Base-by-base conservation (phyloP, 2,888 invertebrate species). In the Chrysolina oricalcia region DNA sequence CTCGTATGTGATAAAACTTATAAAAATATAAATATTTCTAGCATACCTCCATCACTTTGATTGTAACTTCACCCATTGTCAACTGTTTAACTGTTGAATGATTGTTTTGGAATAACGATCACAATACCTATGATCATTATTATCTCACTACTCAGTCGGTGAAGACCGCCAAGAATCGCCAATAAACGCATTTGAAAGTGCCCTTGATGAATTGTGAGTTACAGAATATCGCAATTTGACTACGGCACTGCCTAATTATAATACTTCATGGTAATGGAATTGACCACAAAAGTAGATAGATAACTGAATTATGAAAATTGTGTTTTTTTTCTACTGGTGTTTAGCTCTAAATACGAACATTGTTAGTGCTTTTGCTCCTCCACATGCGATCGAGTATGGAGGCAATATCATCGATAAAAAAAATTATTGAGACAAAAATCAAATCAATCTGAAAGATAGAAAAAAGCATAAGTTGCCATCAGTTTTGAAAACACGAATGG, bases 81-180 rank as follows among this genome's bases (percentile, higher is more conserved):
- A 53, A 53, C 21, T 21, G 53, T 53, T 53, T 6, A 53, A 53
- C 21, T 21, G 53, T 53, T 19, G 21, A 13, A 21, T 53, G 53
- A 53, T 53, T 53, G 53, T 11, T 21, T 53, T 53, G 53, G 21
- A 53, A 21, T 21, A 21, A 21, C 19, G 6, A 11, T 10, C 50
- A 53, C 53, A 53, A 53, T 53, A 53, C 21, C 21, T 53, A 53
- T 53, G 21, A 19, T 21, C 10, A 11, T 21, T 53, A 53, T 35
- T 6, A 35, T 6, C 50, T 53, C 17, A 9, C n/a, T 19, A 21
- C 53, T 53, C 53, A 53, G 15, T 11, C 21, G 11, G 53, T 53
- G 53, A 11, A 53, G 53, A 53, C 53, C 21, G 53, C 21, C 53
- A 53, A 53, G 53, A 11, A 53, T 53, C 10, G 53, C 53, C 21